A percentile compares a stretch with the other conserved stretches of the same genome.
These are phyloP conservation scores for Diadromus collaris DNA, from an alignment of 2,888 invertebrate species.

Conservation along the genomic window DNA sequence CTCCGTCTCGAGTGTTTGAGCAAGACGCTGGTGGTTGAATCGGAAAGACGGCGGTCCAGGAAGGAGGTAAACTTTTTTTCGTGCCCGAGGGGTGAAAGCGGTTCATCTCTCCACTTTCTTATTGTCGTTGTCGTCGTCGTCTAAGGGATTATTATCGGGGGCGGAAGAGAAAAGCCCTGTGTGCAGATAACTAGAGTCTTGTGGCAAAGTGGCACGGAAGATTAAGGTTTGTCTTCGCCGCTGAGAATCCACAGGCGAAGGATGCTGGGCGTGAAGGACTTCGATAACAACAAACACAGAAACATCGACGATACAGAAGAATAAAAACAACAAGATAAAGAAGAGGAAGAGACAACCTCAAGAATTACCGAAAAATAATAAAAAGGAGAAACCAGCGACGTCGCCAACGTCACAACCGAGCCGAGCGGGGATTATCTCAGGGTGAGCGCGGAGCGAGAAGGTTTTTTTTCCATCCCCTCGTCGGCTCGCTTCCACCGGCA, in stretches of 20 bases:
- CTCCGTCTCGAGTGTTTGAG: constrained; percentile 55
- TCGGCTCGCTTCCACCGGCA: constrained; percentile 48
- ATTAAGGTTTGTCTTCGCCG: constrained; percentile 33
- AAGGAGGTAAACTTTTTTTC: constrained; percentile 43
- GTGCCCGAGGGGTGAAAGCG: constrained; percentile 21
- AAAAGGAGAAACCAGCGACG: constrained; percentile 47
- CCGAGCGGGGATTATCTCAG: constrained; percentile 67
- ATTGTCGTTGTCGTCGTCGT: not conserved
- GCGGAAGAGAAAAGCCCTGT: constrained; percentile 5
- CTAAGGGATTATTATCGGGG: constrained; percentile 20
- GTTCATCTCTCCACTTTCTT: constrained; percentile 32
- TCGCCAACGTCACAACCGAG: constrained; percentile 33
- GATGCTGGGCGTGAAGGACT: constrained; percentile 33
- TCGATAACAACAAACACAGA: constrained; percentile 57
- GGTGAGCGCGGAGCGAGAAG: constrained; percentile 58
- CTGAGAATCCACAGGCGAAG: constrained; percentile 40
- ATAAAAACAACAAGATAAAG: constrained; percentile 29
- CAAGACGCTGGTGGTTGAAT: constrained; percentile 12
- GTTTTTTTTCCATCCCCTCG: constrained; percentile 19
- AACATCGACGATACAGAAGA: constrained; percentile 22
- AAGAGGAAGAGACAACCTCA: constrained; percentile 37
- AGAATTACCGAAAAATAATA: constrained; percentile 47
- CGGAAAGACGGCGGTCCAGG: constrained; percentile 4
- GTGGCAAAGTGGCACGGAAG: constrained; percentile 41
- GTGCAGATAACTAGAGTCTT: constrained; percentile 10